phyloP scores from a whole-genome alignment of 1,140 invertebrate genomes.

The Zaprionus taronus region DNA sequence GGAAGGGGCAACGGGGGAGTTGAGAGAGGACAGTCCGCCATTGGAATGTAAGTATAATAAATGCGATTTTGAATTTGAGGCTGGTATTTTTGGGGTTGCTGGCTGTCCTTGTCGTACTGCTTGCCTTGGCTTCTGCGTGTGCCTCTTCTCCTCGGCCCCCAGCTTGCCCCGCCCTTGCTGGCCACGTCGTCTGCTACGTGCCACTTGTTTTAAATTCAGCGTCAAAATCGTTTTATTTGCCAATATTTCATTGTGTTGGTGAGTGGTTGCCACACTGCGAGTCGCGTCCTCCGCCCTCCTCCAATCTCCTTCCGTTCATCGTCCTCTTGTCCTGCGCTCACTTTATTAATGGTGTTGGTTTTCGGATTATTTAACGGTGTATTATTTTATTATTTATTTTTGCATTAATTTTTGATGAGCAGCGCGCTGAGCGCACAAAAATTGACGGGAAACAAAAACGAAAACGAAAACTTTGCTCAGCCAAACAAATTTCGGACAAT shows the following conservation, averaged over 20 bases:
- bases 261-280: slow-evolving; percentile 45
- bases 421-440: slow-evolving; percentile 33
- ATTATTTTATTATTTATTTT: slow-evolving; percentile 84
- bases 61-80: slow-evolving; percentile 80
- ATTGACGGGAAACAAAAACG: slow-evolving; percentile 25
- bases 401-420: slow-evolving; percentile 82
- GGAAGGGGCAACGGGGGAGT: slow-evolving; percentile 7
- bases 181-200: slow-evolving; percentile 57
- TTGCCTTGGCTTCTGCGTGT: background rate
- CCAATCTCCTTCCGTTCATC: slow-evolving; percentile 9
- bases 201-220: slow-evolving; percentile 84
- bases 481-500: slow-evolving; percentile 36
- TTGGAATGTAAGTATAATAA: slow-evolving; percentile 81
- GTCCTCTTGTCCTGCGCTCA: slow-evolving; percentile 35
- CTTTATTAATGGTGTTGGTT: slow-evolving; percentile 84
- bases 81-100: slow-evolving; percentile 38
- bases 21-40: slow-evolving; percentile 15
- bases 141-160: background rate
- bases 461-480: slow-evolving; percentile 40
- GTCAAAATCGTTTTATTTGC: slow-evolving; percentile 84
- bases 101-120: slow-evolving; percentile 7
- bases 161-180: background rate
- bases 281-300: background rate
- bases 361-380: slow-evolving; percentile 84
- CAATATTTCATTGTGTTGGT: slow-evolving; percentile 81